Evolutionary conservation across 2,797 vertebrate genomes (phyloP).

Genomic region (Agapornis canus): DNA sequence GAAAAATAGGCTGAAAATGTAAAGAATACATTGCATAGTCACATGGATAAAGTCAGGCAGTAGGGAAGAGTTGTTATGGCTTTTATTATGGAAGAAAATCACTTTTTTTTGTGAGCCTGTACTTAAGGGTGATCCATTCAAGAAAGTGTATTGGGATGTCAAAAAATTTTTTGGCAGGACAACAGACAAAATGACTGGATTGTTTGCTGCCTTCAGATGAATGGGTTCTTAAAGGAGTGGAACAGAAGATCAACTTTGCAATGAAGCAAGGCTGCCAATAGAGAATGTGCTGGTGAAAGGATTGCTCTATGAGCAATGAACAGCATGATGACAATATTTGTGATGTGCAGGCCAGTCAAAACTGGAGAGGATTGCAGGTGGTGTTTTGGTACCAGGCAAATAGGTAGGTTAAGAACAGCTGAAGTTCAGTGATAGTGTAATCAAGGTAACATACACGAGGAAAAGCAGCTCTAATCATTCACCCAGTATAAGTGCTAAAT

Average conservation of each 20-base stretch:
- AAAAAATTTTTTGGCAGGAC: background rate
- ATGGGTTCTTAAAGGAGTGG: background rate
- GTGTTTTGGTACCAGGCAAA: background rate
- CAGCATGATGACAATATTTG: background rate
- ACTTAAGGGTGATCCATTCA: background rate
- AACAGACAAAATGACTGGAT: background rate
- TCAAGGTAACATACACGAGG: background rate
- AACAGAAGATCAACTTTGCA: background rate
- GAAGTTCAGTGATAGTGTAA: background rate
- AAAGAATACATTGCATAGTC: background rate
- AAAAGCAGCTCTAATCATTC: background rate
- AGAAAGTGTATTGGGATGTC: background rate
- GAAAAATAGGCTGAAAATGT: background rate
- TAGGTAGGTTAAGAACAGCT: background rate
- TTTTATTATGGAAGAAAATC: background rate
- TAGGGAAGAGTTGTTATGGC: background rate
- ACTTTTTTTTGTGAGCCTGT: background rate
- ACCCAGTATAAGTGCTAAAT: background rate
- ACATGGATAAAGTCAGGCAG: background rate
- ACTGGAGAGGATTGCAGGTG: background rate
- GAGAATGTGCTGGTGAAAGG: background rate
- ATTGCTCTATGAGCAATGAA: background rate
- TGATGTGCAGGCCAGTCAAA: background rate
- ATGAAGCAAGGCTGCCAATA: background rate
- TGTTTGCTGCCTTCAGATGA: background rate